Conservation (phyloP, 2,888 invertebrate genomes). For the Catocala nupta region DNA sequence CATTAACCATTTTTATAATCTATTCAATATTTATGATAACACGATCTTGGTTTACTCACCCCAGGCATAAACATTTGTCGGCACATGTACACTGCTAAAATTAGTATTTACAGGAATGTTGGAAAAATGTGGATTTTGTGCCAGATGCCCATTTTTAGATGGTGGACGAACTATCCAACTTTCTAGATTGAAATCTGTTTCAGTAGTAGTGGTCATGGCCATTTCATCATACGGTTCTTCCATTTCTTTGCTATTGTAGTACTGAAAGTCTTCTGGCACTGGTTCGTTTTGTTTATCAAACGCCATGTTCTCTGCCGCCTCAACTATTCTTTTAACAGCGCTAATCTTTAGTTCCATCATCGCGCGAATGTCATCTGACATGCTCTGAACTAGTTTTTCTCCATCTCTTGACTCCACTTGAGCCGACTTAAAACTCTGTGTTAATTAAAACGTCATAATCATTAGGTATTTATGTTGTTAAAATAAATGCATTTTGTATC, state of each 20-base stretch:
- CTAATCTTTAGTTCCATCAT: conserved; percentile 96
- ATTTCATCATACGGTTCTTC: conserved; percentile 86
- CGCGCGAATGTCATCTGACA: conserved; percentile 93
- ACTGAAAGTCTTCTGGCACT: conserved; percentile 89
- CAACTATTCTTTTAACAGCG: conserved; percentile 95
- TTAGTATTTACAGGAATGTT: conserved; percentile 92
- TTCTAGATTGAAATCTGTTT: conserved; percentile 84
- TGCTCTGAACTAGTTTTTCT: conserved; percentile 92
- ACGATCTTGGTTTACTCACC: conserved; percentile 80
- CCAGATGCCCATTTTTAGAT: conserved; percentile 89
- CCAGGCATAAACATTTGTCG: conserved; percentile 97
- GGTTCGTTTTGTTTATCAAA: conserved; percentile 85
- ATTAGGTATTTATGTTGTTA: too few species aligned
- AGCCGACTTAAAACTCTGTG: conserved; percentile 93
- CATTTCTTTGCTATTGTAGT: conserved; percentile 91
- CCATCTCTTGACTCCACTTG: conserved; percentile 92
- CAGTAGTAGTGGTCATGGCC: conserved; percentile 82
- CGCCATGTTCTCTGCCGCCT: conserved; percentile 94
- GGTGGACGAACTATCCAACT: conserved; percentile 85
- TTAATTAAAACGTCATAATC: conserved; percentile 43
- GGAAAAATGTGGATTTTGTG: conserved; percentile 92
- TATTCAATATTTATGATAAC: conserved; percentile 26
- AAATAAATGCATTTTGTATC: not conserved
- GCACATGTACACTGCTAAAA: conserved; percentile 96
- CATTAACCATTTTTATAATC: conserved; percentile 23